Conservation (phyloP, 30 jellyfish, hydroid and myxozoan species). For the Hydra vulgaris region DNA sequence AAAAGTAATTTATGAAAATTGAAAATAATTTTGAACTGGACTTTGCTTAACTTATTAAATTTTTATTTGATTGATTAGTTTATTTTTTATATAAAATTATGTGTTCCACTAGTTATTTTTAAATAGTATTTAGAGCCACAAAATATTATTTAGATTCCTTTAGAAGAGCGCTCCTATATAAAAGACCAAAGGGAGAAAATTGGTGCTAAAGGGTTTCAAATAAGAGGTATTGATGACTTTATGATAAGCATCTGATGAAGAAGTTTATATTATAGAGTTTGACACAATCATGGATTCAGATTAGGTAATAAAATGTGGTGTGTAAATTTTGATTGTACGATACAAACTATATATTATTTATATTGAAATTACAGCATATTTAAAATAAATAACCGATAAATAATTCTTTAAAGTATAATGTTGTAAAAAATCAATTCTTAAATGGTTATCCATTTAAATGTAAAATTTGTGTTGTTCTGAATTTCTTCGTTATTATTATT, state of each 20-base stretch:
- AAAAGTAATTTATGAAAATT: neutral
- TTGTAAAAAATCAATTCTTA: too few species aligned
- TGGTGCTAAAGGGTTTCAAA: too few species aligned
- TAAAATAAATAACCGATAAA: neutral
- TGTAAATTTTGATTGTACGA: neutral
- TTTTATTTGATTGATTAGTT: too few species aligned
- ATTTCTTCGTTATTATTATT: too few species aligned
- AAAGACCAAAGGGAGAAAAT: neutral
- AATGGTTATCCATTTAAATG: too few species aligned
- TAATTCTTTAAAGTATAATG: neutral
- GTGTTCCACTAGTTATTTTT: neutral
- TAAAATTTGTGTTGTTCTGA: too few species aligned
- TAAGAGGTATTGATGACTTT: too few species aligned
- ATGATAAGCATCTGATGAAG: neutral
- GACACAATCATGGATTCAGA: neutral
- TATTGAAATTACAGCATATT: neutral
- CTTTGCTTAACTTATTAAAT: neutral
- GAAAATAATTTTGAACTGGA: neutral
- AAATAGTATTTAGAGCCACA: neutral
- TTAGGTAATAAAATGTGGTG: neutral
- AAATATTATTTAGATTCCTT: neutral
- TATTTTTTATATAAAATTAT: too few species aligned
- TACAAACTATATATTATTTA: neutral
- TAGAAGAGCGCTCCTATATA: neutral
- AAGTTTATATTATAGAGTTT: neutral